Percentiles rank a stretch among this genome's conserved stretches.
Evolutionary conservation across 2,888 invertebrate species (phyloP).

Genomic region (Mythimna vitellina): DNA sequence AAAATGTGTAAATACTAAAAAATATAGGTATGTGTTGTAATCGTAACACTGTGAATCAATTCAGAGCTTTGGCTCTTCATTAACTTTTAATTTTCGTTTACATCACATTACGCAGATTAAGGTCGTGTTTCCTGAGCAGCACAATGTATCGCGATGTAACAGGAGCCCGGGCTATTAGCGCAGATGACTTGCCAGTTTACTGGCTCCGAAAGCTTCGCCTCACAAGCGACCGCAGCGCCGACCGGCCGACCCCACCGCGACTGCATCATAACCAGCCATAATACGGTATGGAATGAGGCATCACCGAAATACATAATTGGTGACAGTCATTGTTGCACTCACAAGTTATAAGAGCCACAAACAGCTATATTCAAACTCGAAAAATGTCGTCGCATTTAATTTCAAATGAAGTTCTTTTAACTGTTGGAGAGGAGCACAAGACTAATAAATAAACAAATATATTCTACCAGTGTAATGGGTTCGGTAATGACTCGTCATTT

Average conservation of each 20-base stretch:
- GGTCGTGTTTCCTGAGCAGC: slow-evolving; percentile 65
- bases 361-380: slow-evolving; percentile 25
- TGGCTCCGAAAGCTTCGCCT: slow-evolving; percentile 66
- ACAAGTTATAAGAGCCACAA: slow-evolving; percentile 19
- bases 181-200: slow-evolving; percentile 83
- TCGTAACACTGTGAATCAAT: not conserved
- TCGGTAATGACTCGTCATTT: slow-evolving; percentile 75
- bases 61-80: slow-evolving; percentile 5
- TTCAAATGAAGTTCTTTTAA: slow-evolving; percentile 55
- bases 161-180: slow-evolving; percentile 79
- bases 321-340: slow-evolving; percentile 43
- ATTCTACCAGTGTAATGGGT: slow-evolving; percentile 76
- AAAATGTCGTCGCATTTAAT: slow-evolving; percentile 48
- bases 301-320: slow-evolving; percentile 54
- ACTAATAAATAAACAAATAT: slow-evolving; percentile 79
- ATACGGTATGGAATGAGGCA: slow-evolving; percentile 43
- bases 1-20: not conserved
- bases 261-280: slow-evolving; percentile 68
- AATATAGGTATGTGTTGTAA: too few species aligned
- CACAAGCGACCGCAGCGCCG: slow-evolving; percentile 56
- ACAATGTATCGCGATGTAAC: slow-evolving; percentile 75
- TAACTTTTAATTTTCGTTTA: slow-evolving; percentile 44
- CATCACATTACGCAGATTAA: slow-evolving; percentile 61
- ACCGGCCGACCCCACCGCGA: slow-evolving; percentile 68
- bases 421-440: slow-evolving; percentile 55